These are phyloP conservation scores for Eleutherodactylus coqui DNA, from an alignment of 2,797 vertebrate species.

Conservation along the genomic window DNA sequence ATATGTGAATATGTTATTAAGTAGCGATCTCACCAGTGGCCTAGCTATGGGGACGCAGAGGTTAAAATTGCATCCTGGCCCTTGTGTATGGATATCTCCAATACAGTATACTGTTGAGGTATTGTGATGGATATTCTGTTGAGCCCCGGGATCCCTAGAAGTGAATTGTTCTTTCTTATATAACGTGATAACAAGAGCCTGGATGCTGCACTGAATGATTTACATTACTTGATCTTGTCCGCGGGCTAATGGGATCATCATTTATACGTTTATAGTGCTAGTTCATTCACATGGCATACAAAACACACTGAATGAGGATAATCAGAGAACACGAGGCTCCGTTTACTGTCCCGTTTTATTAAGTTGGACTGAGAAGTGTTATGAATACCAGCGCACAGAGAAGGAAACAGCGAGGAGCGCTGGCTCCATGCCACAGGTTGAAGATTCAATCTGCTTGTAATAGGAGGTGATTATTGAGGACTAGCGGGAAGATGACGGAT, in stretches of 20 bases:
- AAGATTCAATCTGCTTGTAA: conserved; percentile 80
- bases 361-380: conserved; percentile 76
- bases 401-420: conserved; percentile 75
- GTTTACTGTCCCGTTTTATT: conserved; percentile 67
- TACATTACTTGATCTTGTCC: background rate
- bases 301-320: background rate
- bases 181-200: background rate
- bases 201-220: background rate
- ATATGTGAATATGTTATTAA: background rate
- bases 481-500: conserved; percentile 80
- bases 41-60: background rate
- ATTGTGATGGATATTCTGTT: background rate
- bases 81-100: background rate
- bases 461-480: conserved; percentile 80
- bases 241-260: background rate
- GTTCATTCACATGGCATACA: background rate
- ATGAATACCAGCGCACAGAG: conserved; percentile 77
- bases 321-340: background rate
- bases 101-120: background rate
- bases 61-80: background rate
- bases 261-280: background rate
- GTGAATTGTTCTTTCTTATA: background rate
- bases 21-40: too few species aligned
- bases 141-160: background rate
- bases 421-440: conserved; percentile 75